Base-by-base conservation (phyloP, 2,797 vertebrate genomes). In the Dermochelys coriacea region DNA sequence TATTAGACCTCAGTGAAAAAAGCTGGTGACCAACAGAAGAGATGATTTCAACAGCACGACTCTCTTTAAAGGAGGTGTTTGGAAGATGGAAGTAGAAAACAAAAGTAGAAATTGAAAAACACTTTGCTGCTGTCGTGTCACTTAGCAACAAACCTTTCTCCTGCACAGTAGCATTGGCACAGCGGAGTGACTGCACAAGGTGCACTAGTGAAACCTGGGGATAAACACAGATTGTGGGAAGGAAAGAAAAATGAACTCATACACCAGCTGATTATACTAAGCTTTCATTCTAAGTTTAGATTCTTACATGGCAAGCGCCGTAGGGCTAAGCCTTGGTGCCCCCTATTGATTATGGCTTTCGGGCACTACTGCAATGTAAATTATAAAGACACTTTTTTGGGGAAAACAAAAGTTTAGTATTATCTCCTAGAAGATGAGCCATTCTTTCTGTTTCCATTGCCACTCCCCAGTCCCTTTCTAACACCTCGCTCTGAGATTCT, bases 61-160 rank as follows among this genome's bases (percentile, higher is more conserved):
- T 95, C 71, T 86, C 41, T 1, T 47, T 87, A 75, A 93, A 96
- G 93, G 83, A 86, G 85, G 92, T 93, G 80, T 41, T 78, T 45
- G 84, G 88, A 97, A 96, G 88, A 95, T 96, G 96, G 96, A 94
- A 96, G 97, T 84, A 93, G 94, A 94, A 96, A 96, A 93, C 94
- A 94, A 91, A 93, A 84, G 79, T 82, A 93, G 79, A 97, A 86
- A 94, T 86, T 88, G 94, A 96, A 94, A 92, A 96, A 93, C 61
- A 45, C 85, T 95, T 97, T 96, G 91, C 88, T 92, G 96, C 96
- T 91, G 83, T 96, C 94, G 94, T 93, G 88, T 96, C 94, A 95
- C 96, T 93, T 93, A 96, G 96, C 93, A 95, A 94, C 90, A 92
- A 89, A 71, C 81, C 86, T 61, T 93, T 80, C 91, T 84, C 12